Evolutionary conservation across 2,888 invertebrate species (phyloP).

Genomic region (Erebia ligea): DNA sequence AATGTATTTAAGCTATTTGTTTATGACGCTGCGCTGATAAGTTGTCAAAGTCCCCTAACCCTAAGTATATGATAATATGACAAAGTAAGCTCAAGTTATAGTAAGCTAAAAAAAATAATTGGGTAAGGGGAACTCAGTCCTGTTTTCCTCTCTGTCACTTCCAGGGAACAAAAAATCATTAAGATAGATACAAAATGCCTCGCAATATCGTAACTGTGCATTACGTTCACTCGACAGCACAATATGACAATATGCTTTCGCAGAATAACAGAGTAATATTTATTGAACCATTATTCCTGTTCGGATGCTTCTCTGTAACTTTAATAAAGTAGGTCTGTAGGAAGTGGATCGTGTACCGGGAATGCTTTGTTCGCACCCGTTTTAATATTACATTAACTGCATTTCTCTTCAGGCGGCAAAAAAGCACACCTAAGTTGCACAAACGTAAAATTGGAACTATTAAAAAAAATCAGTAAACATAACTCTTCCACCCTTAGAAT

Average conservation of each 20-base stretch:
- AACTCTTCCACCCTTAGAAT: no score
- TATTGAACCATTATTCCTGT: slow-evolving; percentile 39
- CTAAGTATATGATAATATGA: no score
- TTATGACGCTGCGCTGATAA: slow-evolving; percentile 1
- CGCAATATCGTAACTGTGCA: slow-evolving; percentile 23
- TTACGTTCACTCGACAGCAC: slow-evolving; percentile 31
- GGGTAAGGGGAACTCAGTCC: no score
- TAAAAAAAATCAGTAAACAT: no score
- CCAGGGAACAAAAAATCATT: slow-evolving; percentile 5
- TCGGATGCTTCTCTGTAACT: slow-evolving; percentile 33
- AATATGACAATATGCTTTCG: slow-evolving; percentile 35
- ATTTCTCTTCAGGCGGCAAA: slow-evolving; percentile 47
- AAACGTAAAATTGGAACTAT: background rate
- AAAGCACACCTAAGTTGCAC: background rate
- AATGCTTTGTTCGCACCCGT: slow-evolving; percentile 64
- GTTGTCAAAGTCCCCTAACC: no score
- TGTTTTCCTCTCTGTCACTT: no score
- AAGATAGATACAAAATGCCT: slow-evolving; percentile 9
- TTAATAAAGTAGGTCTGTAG: slow-evolving; percentile 43
- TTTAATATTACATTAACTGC: slow-evolving; percentile 64
- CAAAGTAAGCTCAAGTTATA: no score
- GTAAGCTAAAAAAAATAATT: no score
- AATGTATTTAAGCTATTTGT: background rate
- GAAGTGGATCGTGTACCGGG: slow-evolving; percentile 66
- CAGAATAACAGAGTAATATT: slow-evolving; percentile 33